Evolutionary conservation across 2,797 vertebrate genomes (phyloP).

Genomic region (Miichthys miiuy): DNA sequence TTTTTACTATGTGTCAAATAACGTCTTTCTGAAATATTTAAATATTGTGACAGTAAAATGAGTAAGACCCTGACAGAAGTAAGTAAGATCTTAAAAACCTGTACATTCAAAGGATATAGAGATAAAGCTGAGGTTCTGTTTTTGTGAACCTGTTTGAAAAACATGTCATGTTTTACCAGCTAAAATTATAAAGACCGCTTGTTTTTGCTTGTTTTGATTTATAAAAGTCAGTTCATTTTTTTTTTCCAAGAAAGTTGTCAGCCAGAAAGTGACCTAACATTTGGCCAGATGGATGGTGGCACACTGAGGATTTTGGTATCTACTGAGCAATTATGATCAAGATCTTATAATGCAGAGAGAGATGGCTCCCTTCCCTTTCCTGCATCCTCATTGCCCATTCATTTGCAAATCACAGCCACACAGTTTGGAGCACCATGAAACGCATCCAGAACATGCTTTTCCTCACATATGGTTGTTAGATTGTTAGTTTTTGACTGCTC

Average conservation of each 20-base stretch:
- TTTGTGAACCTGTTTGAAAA: constrained; percentile 9
- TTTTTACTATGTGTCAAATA: constrained; percentile 12
- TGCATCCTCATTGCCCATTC: constrained; percentile 18
- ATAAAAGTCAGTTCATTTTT: background rate
- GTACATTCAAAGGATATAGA: background rate
- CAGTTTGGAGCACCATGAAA: constrained; percentile 3
- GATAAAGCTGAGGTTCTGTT: constrained; percentile 2
- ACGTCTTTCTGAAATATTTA: background rate
- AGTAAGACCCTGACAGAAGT: background rate
- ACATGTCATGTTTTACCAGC: background rate
- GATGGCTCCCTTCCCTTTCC: constrained; percentile 31
- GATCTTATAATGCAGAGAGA: constrained; percentile 41
- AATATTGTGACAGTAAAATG: constrained; percentile 7
- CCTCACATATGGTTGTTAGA: constrained; percentile 13
- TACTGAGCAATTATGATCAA: constrained; percentile 43
- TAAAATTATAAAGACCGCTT: constrained; percentile 5
- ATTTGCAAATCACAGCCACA: constrained; percentile 31
- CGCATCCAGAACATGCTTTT: constrained; percentile 5
- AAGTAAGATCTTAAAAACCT: background rate
- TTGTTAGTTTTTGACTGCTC: constrained; percentile 8
- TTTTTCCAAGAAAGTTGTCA: constrained; percentile 14
- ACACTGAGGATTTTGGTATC: constrained; percentile 34
- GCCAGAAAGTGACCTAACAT: constrained; percentile 18
- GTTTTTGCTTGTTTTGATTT: constrained; percentile 4
- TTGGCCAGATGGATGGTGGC: constrained; percentile 39